Percentiles rank a stretch among this genome's conserved stretches.
Evolutionary conservation across 1,140 invertebrate genomes (phyloP).

Genomic region (Aphaenogaster floridana): DNA sequence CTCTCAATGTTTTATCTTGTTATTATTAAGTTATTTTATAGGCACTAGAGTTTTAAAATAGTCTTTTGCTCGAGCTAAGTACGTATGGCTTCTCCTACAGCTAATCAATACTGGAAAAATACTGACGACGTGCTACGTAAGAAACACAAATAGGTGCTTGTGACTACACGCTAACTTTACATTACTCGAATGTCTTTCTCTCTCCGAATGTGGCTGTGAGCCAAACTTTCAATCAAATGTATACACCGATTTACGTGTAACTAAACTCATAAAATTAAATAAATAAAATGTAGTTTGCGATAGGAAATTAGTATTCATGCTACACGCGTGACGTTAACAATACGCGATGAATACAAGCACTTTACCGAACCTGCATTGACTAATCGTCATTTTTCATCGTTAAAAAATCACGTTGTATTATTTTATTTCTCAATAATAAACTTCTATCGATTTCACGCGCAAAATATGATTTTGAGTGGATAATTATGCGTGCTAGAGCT

Average conservation of each 20-base stretch:
- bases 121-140: conserved; percentile 30
- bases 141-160: neutral
- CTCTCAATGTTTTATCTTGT: neutral
- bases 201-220: conserved; percentile 3
- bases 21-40: conserved; percentile 24
- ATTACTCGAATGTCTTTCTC: conserved; percentile 39
- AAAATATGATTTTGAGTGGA: conserved; percentile 13
- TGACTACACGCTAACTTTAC: conserved; percentile 34
- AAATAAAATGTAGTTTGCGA: neutral
- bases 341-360: neutral
- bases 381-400: neutral
- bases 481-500: conserved; percentile 25
- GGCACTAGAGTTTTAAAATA: conserved; percentile 56
- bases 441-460: neutral
- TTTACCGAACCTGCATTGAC: neutral
- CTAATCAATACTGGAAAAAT: conserved; percentile 49
- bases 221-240: conserved; percentile 5
- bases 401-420: neutral
- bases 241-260: neutral
- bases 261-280: conserved; percentile 30
- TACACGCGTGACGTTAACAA: neutral
- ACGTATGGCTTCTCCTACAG: neutral
- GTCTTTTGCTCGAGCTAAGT: conserved; percentile 24
- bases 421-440: neutral
- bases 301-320: conserved; percentile 3